Base-by-base conservation (phyloP, 2,113 vertebrate species). In the Prietella phreatophila region DNA sequence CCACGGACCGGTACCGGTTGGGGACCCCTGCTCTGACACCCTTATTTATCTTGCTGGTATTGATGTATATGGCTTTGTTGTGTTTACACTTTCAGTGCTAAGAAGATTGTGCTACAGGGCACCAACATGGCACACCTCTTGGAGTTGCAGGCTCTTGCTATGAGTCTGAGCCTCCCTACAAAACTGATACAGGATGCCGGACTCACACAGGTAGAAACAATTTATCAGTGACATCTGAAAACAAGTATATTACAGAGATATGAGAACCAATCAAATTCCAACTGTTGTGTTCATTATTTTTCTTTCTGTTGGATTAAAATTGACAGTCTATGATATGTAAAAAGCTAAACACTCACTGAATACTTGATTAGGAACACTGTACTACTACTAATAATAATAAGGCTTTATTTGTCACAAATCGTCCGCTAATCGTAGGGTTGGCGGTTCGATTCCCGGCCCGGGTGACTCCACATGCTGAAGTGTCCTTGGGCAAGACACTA, bases 171-270 rank as follows among this genome's bases (percentile, higher is more conserved):
- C 71, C 92, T 97, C 84, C 96, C 96, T 42, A 94, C 95, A 0
- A 96, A 96, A 87, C 92, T 97, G 90, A 96, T 96, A 87, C 95
- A 96, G 89, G 96, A 97, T 89, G 96, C 95, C n/a, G 96, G 96
- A 30, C 93, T 94, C 15, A 97, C 96, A 82, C 95, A 96, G 95
- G 96, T 97, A 88, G 92, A 82, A 15, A 14, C 3, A 17, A 19
- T 61, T 25, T 27, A 55, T 19, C 47, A 30, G 5, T 55, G 50
- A 30, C 10, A 7, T n/a, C 14, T 9, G 14, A 55, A 79, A 79
- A 78, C 11, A 50, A 42, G 27, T 27, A 50, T 50, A 50, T 27
- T 50, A 22, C 39, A 50, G 22, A 27, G 42, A 78, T 14, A 25
- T 3, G 22, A 17, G 47, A n/a, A 53, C 5, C 47, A 79, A 50